These are phyloP conservation scores for Manacus vitellinus DNA, from an alignment of 2,113 vertebrate species.

Conservation along the genomic window DNA sequence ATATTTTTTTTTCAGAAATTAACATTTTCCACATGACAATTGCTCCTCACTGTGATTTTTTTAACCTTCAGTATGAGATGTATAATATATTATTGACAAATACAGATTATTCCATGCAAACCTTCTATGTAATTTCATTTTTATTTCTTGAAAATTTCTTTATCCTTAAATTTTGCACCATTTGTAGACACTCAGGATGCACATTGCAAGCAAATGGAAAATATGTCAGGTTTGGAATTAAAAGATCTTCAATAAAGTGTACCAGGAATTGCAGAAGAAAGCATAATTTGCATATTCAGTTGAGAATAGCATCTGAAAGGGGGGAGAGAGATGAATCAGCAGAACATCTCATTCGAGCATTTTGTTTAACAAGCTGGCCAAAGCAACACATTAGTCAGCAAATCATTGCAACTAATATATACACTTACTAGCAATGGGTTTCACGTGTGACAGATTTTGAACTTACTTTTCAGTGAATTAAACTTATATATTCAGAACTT, in stretches of 20 bases:
- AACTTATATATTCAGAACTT: not conserved
- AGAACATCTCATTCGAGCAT: not conserved
- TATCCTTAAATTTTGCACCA: not conserved
- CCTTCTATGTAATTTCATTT: not conserved
- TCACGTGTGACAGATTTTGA: not conserved
- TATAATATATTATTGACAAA: not conserved
- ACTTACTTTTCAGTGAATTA: not conserved
- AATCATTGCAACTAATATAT: not conserved
- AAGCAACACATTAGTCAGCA: not conserved
- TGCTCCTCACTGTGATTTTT: not conserved
- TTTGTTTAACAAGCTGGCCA: not conserved
- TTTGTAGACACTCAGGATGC: not conserved
- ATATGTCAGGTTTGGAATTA: not conserved
- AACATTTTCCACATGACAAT: not conserved
- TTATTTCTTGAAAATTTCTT: not conserved
- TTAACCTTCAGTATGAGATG: not conserved
- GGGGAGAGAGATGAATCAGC: not conserved
- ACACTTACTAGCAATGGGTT: not conserved
- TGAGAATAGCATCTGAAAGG: not conserved
- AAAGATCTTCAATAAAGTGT: not conserved
- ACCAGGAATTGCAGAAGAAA: not conserved
- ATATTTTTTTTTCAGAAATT: not conserved
- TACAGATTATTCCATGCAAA: not conserved
- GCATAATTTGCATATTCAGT: not conserved
- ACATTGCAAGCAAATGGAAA: not conserved